These are phyloP conservation scores for Coleophora flavipennella DNA, from an alignment of 2,888 invertebrate genomes.

Conservation along the genomic window DNA sequence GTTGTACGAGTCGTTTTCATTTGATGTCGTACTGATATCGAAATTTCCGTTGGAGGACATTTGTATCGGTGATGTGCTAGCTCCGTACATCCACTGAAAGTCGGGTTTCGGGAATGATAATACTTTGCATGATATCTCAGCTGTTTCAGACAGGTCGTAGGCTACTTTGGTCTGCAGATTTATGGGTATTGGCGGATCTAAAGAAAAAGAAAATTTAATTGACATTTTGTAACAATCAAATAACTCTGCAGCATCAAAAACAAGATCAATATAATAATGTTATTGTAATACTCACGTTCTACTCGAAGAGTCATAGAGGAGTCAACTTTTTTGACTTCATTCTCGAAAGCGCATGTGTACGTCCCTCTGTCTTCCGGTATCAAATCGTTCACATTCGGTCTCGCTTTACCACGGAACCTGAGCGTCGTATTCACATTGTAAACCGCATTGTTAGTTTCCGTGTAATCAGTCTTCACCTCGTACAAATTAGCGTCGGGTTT, in stretches of 20 bases:
- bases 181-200: conserved; percentile 89
- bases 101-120: conserved; percentile 94
- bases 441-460: conserved; percentile 84
- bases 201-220: conserved; percentile 4
- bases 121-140: conserved; percentile 89
- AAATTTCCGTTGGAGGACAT: conserved; percentile 89
- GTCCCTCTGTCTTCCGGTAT: conserved; percentile 89
- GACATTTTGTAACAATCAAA: no score
- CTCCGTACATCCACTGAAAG: conserved; percentile 91
- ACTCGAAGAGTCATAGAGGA: conserved; percentile 92
- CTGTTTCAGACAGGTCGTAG: conserved; percentile 86
- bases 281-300: conserved; percentile 78
- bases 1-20: conserved; percentile 89
- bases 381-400: conserved; percentile 83
- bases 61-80: conserved; percentile 80
- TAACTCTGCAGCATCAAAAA: no score
- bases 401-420: conserved; percentile 83
- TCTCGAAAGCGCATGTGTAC: conserved; percentile 90
- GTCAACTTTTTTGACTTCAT: conserved; percentile 90
- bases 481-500: conserved; percentile 83
- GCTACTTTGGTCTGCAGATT: conserved; percentile 92
- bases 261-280: background rate
- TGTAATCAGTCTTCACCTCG: conserved; percentile 84
- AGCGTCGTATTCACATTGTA: conserved; percentile 87
- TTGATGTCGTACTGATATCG: conserved; percentile 84